Evolutionary conservation across 2,113 vertebrate genomes (phyloP).

Genomic region (Patagioenas fasciata): DNA sequence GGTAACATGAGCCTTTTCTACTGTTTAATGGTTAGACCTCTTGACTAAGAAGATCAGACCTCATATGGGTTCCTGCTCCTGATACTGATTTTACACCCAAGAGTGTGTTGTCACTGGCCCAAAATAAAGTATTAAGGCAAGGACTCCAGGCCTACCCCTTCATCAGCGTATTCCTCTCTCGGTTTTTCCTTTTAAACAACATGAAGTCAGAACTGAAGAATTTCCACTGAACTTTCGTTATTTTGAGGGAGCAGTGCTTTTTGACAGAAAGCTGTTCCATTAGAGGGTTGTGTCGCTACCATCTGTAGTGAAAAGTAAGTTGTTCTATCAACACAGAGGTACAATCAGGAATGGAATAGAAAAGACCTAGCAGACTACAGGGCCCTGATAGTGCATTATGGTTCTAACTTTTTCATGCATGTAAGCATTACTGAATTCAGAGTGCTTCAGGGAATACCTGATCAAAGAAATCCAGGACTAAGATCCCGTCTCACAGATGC

Average conservation of each 20-base stretch:
- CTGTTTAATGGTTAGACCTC: background rate
- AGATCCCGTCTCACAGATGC: background rate
- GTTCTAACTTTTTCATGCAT: background rate
- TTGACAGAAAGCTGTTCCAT: background rate
- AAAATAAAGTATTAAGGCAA: background rate
- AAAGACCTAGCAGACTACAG: background rate
- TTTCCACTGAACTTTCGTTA: background rate
- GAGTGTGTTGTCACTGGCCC: background rate
- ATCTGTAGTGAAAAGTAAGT: background rate
- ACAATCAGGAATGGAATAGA: background rate
- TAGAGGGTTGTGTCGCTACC: background rate
- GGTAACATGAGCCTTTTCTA: background rate
- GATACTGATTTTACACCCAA: background rate
- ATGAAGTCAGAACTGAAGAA: background rate
- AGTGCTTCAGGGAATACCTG: background rate
- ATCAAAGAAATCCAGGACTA: background rate
- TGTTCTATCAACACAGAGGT: accelerated
- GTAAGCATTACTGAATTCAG: background rate
- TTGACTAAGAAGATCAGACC: background rate
- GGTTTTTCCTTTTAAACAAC: background rate
- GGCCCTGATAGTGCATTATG: background rate
- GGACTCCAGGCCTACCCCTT: background rate
- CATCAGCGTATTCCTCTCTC: background rate
- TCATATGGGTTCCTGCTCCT: background rate
- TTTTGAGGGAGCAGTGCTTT: background rate